These are phyloP conservation scores for Drusus annulatus DNA, from an alignment of 1,140 invertebrate species.

Conservation along the genomic window DNA sequence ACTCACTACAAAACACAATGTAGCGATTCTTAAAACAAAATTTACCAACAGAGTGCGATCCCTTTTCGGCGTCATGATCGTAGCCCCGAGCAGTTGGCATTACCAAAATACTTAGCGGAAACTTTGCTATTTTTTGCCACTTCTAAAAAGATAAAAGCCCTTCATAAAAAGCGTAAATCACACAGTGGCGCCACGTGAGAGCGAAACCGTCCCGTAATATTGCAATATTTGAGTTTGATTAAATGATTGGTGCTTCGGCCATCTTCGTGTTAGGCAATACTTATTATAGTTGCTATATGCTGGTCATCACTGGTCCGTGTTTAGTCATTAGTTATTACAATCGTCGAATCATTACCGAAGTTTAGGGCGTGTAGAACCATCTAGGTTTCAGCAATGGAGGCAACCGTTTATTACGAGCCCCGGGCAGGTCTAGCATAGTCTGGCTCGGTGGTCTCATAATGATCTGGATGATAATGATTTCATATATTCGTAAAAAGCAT, in stretches of 20 bases:
- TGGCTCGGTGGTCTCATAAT: neutral
- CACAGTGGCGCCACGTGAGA: neutral
- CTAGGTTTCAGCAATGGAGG: neutral
- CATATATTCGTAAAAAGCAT: too few species aligned
- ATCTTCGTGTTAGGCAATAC: neutral
- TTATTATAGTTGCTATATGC: neutral
- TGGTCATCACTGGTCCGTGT: neutral
- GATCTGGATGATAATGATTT: neutral
- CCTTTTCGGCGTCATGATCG: too few species aligned
- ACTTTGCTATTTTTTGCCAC: too few species aligned
- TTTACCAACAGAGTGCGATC: too few species aligned
- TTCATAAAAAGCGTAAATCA: neutral
- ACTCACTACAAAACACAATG: too few species aligned
- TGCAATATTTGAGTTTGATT: too few species aligned
- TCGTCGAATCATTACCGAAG: neutral
- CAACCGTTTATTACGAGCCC: neutral
- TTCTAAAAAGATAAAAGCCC: neutral
- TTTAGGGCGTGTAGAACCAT: neutral
- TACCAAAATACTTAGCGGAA: neutral
- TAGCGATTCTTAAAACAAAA: too few species aligned
- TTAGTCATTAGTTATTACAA: slow-evolving; percentile 7
- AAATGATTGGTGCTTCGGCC: neutral
- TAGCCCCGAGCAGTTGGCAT: neutral
- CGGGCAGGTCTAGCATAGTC: neutral
- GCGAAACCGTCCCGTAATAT: neutral